Evolutionary conservation across 2,113 vertebrate species (phyloP).

Genomic region (Osmerus mordax): DNA sequence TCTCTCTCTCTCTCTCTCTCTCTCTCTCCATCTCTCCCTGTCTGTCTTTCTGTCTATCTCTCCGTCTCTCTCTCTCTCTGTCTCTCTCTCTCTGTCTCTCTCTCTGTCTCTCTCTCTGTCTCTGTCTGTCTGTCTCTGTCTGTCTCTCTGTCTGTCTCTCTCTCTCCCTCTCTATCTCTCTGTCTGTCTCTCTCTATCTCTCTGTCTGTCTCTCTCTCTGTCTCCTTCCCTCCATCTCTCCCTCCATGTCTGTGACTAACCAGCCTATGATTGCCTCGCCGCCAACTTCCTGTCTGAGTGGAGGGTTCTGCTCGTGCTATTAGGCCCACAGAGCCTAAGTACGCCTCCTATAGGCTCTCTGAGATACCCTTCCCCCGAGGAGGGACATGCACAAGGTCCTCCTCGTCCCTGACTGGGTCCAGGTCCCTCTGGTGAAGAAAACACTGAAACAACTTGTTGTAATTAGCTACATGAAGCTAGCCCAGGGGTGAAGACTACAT

Average conservation of each 20-base stretch:
- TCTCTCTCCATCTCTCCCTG: background rate
- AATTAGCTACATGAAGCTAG: too few species aligned
- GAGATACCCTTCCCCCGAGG: too few species aligned
- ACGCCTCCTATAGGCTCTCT: too few species aligned
- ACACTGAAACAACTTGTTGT: too few species aligned
- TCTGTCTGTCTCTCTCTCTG: background rate
- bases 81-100: background rate
- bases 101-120: background rate
- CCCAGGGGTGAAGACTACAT: too few species aligned
- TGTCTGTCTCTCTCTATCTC: background rate
- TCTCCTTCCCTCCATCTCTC: background rate
- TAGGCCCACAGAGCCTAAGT: too few species aligned
- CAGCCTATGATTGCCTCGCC: background rate
- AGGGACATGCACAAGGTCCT: too few species aligned
- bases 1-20: background rate
- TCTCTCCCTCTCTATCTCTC: background rate
- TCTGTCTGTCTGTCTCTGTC: background rate
- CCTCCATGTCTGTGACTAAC: background rate
- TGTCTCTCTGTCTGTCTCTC: background rate
- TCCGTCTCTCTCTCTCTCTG: background rate
- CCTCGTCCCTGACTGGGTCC: too few species aligned
- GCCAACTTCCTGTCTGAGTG: background rate
- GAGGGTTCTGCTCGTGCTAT: background rate
- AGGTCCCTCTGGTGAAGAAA: too few species aligned
- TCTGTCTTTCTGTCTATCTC: background rate